phyloP scores from a whole-genome alignment of 2,888 invertebrate genomes.

The Leucoma salicis region DNA sequence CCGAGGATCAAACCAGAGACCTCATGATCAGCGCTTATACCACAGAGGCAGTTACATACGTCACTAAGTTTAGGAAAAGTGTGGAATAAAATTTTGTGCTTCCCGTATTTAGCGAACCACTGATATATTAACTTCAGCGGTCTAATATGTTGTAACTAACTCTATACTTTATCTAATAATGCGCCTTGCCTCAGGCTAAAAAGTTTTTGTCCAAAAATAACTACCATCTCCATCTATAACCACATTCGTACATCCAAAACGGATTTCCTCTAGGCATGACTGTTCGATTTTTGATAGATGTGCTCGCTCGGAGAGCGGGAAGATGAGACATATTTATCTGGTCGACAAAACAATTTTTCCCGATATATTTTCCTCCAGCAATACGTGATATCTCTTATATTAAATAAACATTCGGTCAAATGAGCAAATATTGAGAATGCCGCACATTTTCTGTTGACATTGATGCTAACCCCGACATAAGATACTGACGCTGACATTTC shows the following conservation, averaged over 20 bases:
- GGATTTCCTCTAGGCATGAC: slow-evolving; percentile 47
- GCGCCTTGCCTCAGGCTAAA: too few relatives aligned
- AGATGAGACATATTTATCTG: slow-evolving; percentile 57
- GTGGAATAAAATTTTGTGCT: too few relatives aligned
- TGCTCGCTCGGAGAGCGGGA: slow-evolving; percentile 25
- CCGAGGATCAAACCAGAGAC: too few relatives aligned
- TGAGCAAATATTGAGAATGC: slow-evolving; percentile 25
- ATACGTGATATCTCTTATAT: slow-evolving; percentile 41
- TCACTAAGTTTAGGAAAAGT: too few relatives aligned
- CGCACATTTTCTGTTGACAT: slow-evolving; percentile 13
- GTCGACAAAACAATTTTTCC: slow-evolving; percentile 54
- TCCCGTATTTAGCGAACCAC: too few relatives aligned
- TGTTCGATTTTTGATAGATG: slow-evolving; percentile 61
- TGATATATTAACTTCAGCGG: too few relatives aligned
- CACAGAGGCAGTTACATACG: too few relatives aligned
- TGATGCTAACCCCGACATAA: neutral
- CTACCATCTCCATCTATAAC: slow-evolving; percentile 15
- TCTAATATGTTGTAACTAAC: too few relatives aligned
- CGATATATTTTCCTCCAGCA: slow-evolving; percentile 43
- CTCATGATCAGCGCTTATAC: too few relatives aligned
- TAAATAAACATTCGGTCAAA: slow-evolving; percentile 35
- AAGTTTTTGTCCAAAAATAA: too few relatives aligned
- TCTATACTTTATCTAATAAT: too few relatives aligned
- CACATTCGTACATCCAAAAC: slow-evolving; percentile 10
- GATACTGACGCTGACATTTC: neutral